Percentiles rank a stretch among this genome's conserved stretches.
phyloP scores from a whole-genome alignment of 1,140 invertebrate species.

The Diorhabda elongata region DNA sequence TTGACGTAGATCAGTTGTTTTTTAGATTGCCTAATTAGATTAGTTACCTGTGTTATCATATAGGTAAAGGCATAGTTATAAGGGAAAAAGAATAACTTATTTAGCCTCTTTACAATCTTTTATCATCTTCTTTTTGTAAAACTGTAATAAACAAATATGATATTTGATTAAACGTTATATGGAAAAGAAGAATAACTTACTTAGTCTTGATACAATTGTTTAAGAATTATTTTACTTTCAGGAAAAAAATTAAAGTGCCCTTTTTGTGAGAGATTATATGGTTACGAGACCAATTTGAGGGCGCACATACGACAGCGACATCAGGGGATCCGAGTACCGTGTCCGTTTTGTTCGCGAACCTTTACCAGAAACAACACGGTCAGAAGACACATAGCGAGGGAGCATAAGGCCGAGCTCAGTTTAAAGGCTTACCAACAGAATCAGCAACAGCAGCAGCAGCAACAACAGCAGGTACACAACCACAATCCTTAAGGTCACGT shows the following conservation, averaged over 20 bases:
- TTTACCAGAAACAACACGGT: constrained; percentile 90
- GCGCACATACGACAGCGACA: constrained; percentile 86
- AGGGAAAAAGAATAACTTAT: no score
- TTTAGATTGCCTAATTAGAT: no score
- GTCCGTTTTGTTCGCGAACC: constrained; percentile 82
- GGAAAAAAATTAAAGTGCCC: constrained; percentile 88
- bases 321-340: constrained; percentile 83
- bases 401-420: constrained; percentile 73
- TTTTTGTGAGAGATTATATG: constrained; percentile 87
- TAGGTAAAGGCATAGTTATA: no score
- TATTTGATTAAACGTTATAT: no score
- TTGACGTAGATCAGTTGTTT: no score
- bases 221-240: constrained; percentile 45
- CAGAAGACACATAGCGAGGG: constrained; percentile 78
- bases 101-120: background rate
- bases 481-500: constrained; percentile 25
- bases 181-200: no score
- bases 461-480: constrained; percentile 48
- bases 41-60: no score
- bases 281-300: constrained; percentile 86
- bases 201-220: no score
- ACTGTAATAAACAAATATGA: background rate
- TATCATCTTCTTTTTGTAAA: background rate
- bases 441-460: constrained; percentile 50
- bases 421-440: constrained; percentile 63